Evolutionary conservation across 2,797 vertebrate genomes (phyloP).

Genomic region (Lophura swinhoii): DNA sequence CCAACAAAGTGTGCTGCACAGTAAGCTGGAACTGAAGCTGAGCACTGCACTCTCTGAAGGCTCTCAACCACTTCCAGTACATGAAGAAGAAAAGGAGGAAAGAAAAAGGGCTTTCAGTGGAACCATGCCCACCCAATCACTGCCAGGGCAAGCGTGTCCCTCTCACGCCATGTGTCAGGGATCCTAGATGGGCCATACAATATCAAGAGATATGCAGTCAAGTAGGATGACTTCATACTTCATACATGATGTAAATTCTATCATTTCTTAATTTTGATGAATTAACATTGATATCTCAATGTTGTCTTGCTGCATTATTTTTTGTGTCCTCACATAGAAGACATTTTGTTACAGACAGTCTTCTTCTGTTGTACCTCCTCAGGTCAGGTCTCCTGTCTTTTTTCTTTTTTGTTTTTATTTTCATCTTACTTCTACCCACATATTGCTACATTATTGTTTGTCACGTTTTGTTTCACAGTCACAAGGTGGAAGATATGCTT

Average conservation of each 20-base stretch:
- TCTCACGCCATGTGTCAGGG: not conserved
- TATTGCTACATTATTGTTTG: not conserved
- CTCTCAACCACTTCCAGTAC: rapidly evolving
- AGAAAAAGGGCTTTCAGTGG: not conserved
- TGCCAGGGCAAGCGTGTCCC: not conserved
- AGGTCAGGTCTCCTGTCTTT: not conserved
- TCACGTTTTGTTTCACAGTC: not conserved
- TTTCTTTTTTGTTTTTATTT: not conserved
- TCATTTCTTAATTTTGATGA: not conserved
- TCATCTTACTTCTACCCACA: not conserved
- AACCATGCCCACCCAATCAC: not conserved
- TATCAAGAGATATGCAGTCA: not conserved
- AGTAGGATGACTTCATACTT: not conserved
- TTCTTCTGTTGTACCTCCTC: not conserved
- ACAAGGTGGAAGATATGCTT: not conserved
- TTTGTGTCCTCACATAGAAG: not conserved
- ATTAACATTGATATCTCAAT: not conserved
- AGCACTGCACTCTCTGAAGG: not conserved
- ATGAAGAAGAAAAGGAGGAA: not conserved
- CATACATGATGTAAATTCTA: not conserved
- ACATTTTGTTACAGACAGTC: not conserved
- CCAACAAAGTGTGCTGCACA: not conserved
- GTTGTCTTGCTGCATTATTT: not conserved
- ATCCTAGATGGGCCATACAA: not conserved
- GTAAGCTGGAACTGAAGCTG: not conserved